Conservation (phyloP, 2,888 invertebrate species). For the Norana najaformis region DNA sequence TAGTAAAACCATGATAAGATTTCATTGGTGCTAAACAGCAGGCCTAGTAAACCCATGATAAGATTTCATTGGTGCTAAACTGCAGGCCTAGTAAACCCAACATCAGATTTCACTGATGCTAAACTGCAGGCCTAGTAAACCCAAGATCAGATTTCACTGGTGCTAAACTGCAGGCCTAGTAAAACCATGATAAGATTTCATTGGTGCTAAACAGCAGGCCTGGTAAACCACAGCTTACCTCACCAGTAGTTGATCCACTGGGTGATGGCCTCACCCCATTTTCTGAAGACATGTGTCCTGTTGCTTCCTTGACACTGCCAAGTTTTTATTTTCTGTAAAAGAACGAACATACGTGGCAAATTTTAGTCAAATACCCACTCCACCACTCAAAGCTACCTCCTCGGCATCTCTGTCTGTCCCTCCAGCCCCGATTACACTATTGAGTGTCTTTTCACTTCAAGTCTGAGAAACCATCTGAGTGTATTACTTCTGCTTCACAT, state of each 20-base stretch:
- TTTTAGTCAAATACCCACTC: background rate
- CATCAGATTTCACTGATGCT: background rate
- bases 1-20: background rate
- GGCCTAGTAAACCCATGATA: background rate
- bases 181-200: constrained; percentile 1
- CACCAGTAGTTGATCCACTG: background rate
- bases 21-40: background rate
- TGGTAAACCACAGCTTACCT: background rate
- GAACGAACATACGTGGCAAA: background rate
- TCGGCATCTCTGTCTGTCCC: background rate
- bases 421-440: no score
- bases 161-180: background rate
- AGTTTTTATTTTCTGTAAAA: background rate
- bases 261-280: background rate
- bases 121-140: background rate
- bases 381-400: background rate
- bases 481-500: no score
- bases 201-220: background rate
- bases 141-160: background rate
- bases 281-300: background rate
- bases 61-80: background rate
- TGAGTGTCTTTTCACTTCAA: no score
- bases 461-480: no score
- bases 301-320: background rate
- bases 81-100: background rate